These are phyloP conservation scores for Araneus ventricosus DNA, from an alignment of 1,140 invertebrate species.

Conservation along the genomic window DNA sequence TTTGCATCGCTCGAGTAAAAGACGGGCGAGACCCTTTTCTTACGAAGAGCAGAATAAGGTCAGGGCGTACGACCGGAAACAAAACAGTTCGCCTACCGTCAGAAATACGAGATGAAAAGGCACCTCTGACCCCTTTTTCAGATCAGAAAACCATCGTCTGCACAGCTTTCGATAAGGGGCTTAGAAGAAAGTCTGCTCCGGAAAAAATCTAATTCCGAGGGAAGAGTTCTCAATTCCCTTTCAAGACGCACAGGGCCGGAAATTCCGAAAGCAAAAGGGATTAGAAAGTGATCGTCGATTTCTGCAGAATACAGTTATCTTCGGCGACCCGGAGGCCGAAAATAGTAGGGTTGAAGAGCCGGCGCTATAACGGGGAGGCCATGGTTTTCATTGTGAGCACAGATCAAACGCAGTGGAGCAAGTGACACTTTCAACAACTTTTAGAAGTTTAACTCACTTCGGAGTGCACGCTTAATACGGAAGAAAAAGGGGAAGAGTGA, in stretches of 20 bases:
- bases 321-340: too few relatives aligned
- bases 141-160: background rate
- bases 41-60: background rate
- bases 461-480: too few relatives aligned
- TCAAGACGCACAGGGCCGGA: background rate
- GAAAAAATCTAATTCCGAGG: background rate
- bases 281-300: conserved; percentile 11
- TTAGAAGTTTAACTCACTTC: too few relatives aligned
- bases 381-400: too few relatives aligned
- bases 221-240: background rate
- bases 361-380: too few relatives aligned
- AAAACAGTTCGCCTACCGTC: background rate
- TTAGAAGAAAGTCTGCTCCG: background rate
- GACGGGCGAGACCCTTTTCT: background rate
- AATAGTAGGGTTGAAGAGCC: too few relatives aligned
- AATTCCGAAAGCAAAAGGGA: background rate
- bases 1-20: background rate
- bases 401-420: too few relatives aligned
- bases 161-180: background rate
- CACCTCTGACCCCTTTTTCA: background rate
- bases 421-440: too few relatives aligned
- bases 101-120: background rate
- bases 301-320: background rate
- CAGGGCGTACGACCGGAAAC: background rate
- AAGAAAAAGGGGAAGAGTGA: too few relatives aligned